These are phyloP conservation scores for Sarcophaga bullata DNA, from an alignment of 1,140 invertebrate genomes.

Conservation along the genomic window DNA sequence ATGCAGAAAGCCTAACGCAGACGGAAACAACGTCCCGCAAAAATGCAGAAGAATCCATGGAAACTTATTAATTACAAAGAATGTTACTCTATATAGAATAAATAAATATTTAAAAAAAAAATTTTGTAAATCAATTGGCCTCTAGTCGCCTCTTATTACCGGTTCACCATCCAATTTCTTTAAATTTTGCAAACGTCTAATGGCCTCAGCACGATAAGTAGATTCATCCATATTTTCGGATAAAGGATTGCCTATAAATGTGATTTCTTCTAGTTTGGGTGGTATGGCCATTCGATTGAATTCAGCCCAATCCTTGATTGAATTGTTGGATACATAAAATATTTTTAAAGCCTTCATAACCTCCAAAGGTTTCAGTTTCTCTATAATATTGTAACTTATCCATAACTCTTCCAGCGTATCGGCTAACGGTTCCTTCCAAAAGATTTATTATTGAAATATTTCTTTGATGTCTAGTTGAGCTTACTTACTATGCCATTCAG, in stretches of 20 bases:
- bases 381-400: conserved; percentile 95
- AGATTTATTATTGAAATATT: neutral
- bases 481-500: conserved; percentile 78
- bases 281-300: conserved; percentile 75
- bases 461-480: neutral
- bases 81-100: conserved; percentile 15
- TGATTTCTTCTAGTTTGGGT: conserved; percentile 73
- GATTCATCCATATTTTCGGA: conserved; percentile 79
- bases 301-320: conserved; percentile 89
- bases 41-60: conserved; percentile 22
- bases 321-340: conserved; percentile 90
- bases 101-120: conserved; percentile 11
- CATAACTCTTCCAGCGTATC: conserved; percentile 92
- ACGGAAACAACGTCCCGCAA: neutral
- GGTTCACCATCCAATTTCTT: conserved; percentile 90
- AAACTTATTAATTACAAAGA: conserved; percentile 17
- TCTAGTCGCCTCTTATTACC: conserved; percentile 67
- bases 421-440: conserved; percentile 77
- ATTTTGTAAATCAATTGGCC: neutral
- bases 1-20: neutral
- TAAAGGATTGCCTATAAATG: conserved; percentile 85
- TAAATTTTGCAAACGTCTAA: conserved; percentile 78
- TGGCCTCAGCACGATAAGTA: conserved; percentile 79
- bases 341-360: conserved; percentile 84
- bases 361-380: conserved; percentile 90